Evolutionary conservation across 2,113 vertebrate genomes (phyloP).

Genomic region (Chlamydotis undulata): DNA sequence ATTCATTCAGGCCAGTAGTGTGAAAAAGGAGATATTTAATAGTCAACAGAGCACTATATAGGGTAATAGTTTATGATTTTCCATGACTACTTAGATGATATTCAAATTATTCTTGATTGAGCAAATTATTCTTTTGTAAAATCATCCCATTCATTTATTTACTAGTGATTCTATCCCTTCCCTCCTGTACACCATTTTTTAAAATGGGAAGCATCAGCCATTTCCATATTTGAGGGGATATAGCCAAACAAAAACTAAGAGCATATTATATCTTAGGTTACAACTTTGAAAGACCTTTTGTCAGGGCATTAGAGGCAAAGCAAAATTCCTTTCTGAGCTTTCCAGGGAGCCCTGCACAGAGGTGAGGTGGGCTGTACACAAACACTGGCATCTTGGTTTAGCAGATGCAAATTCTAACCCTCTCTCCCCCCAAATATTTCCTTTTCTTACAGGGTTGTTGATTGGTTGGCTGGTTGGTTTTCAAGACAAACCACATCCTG

Average conservation of each 20-base stretch:
- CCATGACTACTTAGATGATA: slow-evolving; percentile 62
- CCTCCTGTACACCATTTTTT: background rate
- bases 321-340: background rate
- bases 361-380: background rate
- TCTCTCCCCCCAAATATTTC: background rate
- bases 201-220: background rate
- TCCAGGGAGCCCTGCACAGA: background rate
- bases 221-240: background rate
- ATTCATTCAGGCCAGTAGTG: slow-evolving; percentile 76
- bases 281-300: slow-evolving; percentile 7
- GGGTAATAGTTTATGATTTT: slow-evolving; percentile 79
- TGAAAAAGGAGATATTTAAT: slow-evolving; percentile 80
- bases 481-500: background rate
- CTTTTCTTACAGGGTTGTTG: background rate
- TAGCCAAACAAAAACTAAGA: background rate
- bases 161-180: slow-evolving; percentile 19
- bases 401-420: background rate
- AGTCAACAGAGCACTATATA: slow-evolving; percentile 75
- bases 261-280: background rate
- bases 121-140: slow-evolving; percentile 58
- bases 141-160: slow-evolving; percentile 58
- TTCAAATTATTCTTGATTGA: slow-evolving; percentile 67
- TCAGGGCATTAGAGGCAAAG: background rate
- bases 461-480: background rate
- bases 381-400: background rate